These are phyloP conservation scores for Diorhabda carinulata DNA, from an alignment of 1,140 invertebrate genomes.

Conservation along the genomic window DNA sequence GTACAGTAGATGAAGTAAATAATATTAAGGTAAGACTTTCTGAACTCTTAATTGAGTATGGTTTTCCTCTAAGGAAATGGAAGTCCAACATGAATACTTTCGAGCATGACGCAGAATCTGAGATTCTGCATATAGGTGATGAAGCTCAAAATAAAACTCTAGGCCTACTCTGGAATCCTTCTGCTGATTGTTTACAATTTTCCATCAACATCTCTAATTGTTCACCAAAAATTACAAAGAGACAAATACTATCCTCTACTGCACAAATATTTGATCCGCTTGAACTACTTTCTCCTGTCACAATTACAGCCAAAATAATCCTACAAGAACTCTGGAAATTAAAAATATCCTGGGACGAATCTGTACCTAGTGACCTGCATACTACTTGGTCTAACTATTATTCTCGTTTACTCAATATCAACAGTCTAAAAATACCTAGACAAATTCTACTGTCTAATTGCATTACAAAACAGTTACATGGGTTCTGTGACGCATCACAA, in stretches of 20 bases:
- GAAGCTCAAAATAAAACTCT: background rate
- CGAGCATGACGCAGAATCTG: background rate
- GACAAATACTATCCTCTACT: slow-evolving; percentile 23
- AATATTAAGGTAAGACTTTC: background rate
- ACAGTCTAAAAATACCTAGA: slow-evolving; percentile 19
- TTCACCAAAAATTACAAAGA: slow-evolving; percentile 20
- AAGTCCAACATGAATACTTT: background rate
- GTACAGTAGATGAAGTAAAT: slow-evolving; percentile 29
- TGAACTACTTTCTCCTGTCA: slow-evolving; percentile 43
- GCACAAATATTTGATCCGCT: slow-evolving; percentile 42
- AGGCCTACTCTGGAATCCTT: background rate
- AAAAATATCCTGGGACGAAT: slow-evolving; percentile 43
- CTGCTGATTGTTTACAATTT: no score
- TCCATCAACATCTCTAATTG: no score
- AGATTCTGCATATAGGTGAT: background rate
- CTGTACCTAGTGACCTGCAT: background rate
- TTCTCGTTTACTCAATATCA: background rate
- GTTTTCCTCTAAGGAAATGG: slow-evolving; percentile 10
- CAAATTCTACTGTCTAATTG: slow-evolving; percentile 8
- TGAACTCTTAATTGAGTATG: background rate
- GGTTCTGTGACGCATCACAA: slow-evolving; percentile 45
- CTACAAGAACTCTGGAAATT: slow-evolving; percentile 43
- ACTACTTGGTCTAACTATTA: background rate
- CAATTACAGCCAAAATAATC: slow-evolving; percentile 43
- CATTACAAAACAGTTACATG: slow-evolving; percentile 35